phyloP scores from a whole-genome alignment of 2,888 invertebrate species.

The Tachina lurida region DNA sequence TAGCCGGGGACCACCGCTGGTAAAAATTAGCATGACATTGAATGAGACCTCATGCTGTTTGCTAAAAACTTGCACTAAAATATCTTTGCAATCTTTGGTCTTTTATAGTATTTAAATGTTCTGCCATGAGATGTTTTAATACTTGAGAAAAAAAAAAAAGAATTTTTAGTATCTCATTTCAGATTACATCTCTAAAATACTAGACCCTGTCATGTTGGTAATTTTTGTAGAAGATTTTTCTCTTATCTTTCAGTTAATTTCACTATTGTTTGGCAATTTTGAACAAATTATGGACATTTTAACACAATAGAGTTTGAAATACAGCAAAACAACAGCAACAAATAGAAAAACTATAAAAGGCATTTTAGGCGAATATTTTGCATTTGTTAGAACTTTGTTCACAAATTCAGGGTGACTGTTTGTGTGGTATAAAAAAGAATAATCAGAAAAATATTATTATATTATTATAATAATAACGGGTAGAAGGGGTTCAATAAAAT shows the following conservation, averaged over 20 bases:
- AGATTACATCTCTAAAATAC: constrained; percentile 6
- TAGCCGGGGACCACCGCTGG: not conserved
- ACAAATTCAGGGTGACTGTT: too few relatives aligned
- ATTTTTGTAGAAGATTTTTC: constrained; percentile 18
- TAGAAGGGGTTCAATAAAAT: too few relatives aligned
- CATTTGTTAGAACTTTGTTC: too few relatives aligned
- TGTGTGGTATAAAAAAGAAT: too few relatives aligned
- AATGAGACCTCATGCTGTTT: constrained; percentile 41
- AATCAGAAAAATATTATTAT: too few relatives aligned
- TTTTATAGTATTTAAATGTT: constrained; percentile 22
- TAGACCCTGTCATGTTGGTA: constrained; percentile 21
- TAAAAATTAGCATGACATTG: not conserved
- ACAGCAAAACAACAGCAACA: too few relatives aligned
- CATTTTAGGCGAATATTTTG: too few relatives aligned
- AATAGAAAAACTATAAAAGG: too few relatives aligned
- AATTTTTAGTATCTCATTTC: constrained; percentile 28
- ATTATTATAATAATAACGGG: too few relatives aligned
- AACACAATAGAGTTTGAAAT: not conserved
- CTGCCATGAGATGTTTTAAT: constrained; percentile 19
- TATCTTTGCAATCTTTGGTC: constrained; percentile 12
- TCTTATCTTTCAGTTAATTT: constrained; percentile 39
- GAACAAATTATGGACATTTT: constrained; percentile 57
- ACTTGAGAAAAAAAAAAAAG: constrained; percentile 7
- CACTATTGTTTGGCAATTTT: constrained; percentile 59
- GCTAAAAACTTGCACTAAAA: not conserved